Evolutionary conservation across 2,113 vertebrate species (phyloP), one percentile per base, ranked within the genome.

Genomic region (Neogobius melanostomus): DNA sequence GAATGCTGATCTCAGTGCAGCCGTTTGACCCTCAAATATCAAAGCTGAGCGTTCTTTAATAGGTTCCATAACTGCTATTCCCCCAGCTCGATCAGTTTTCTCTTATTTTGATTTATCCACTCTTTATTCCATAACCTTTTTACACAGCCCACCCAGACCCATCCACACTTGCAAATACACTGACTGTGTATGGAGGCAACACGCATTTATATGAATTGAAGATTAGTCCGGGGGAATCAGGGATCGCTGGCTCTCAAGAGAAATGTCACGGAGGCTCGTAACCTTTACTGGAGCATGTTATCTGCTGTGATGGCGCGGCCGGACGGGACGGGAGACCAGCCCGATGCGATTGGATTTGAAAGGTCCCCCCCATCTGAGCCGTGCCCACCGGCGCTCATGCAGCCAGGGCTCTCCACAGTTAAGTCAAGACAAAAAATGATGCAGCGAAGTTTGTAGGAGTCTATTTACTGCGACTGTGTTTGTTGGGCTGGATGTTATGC

Each of bases 251-350:
- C 70, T 90, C 87, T 86, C 82, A 88, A 87, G 84, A 91, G 86
- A 92, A 93, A 93, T 94, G 92, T 92, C 92, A 94, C 68, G 47
- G 82, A 90, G 84, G 80, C 79, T 89, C 76, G 83, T 93, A 92
- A 93, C 92, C 92, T 93, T 93, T 92, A 87, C 83, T 75, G 66
- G 71, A 88, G 82, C 84, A 82, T 70, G 86, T 92, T 92, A 93
- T 93, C 92, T 91, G 88, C 87, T 81, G 83, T 88, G 86, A 91
- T 91, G 85, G 90, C 79, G 62, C 51, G 79, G 84, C 77, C 49
- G 17, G 49, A 76, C 61, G n/a, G 69, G 88, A 89, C 75, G 3
- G 75, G 82, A 85, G 81, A 78, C 59, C 78, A 16, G 74, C 59
- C 66, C 82, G 74, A 91, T 66, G 76, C 81, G 71, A 92, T 92